Evolutionary conservation across 2,797 vertebrate genomes (phyloP).

Genomic region (Danio albolineatus): DNA sequence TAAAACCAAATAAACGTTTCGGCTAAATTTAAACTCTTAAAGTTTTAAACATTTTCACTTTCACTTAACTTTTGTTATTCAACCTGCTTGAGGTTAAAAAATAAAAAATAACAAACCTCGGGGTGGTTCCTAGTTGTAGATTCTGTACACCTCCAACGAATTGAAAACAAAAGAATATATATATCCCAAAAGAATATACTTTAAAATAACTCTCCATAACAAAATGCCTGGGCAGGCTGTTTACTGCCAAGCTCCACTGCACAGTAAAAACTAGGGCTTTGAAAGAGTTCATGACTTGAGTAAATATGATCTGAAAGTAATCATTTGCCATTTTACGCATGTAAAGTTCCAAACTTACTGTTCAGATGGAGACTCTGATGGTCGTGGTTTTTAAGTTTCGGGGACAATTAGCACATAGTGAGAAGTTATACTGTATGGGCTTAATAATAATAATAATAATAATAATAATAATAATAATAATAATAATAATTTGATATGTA

Average conservation of each 20-base stretch:
- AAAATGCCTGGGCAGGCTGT: constrained; percentile 10
- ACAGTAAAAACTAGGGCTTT: neutral
- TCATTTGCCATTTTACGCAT: neutral
- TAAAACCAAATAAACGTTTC: constrained; percentile 3
- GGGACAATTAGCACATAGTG: no score
- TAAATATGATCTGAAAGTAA: constrained; percentile 4
- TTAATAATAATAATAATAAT: no score
- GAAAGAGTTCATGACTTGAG: constrained; percentile 24
- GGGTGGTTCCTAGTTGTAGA: neutral
- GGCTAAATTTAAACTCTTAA: constrained; percentile 7
- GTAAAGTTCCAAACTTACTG: neutral
- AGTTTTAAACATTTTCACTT: constrained; percentile 1
- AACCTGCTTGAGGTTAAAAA: constrained; percentile 10
- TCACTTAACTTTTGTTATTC: neutral
- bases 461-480: no score
- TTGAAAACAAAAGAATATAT: neutral
- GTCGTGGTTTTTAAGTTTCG: neutral
- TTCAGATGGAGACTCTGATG: neutral
- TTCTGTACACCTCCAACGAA: constrained; percentile 15
- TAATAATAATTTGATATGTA: no score
- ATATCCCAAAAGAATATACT: constrained; percentile 25
- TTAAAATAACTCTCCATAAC: constrained; percentile 7
- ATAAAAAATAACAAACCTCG: neutral
- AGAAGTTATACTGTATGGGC: no score
- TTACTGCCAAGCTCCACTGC: constrained; percentile 2